Conservation (phyloP, 1,140 invertebrate species). For the Ylistrum balloti region DNA sequence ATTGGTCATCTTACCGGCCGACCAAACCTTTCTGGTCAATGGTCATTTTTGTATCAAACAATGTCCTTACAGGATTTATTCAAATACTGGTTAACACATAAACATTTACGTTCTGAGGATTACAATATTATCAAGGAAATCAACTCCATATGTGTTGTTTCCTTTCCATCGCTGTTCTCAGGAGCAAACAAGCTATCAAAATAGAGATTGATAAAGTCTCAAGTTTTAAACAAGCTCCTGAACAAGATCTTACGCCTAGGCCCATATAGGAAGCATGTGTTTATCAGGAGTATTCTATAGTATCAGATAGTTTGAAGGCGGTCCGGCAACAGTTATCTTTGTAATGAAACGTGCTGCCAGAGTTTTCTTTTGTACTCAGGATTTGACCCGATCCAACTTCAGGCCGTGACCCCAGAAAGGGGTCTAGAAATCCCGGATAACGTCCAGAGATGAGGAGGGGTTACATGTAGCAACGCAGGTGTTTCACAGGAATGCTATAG, state of each 20-base stretch:
- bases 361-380: background rate
- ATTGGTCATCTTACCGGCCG: background rate
- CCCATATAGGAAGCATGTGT: background rate
- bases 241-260: background rate
- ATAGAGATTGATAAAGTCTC: background rate
- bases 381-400: conserved; percentile 9
- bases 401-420: background rate
- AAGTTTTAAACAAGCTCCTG: background rate
- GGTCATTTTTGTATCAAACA: too few relatives aligned
- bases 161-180: background rate
- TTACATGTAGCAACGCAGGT: conserved; percentile 24
- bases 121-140: background rate
- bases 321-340: conserved; percentile 7
- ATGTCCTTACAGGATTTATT: too few relatives aligned
- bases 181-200: background rate
- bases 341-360: conserved; percentile 22
- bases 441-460: background rate
- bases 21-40: background rate
- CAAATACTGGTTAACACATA: too few relatives aligned
- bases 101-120: too few relatives aligned
- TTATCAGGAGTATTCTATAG: background rate
- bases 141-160: background rate
- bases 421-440: background rate
- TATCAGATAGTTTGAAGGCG: background rate
- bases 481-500: background rate